These are phyloP conservation scores for Sphinx pinastri DNA, from an alignment of 2,888 invertebrate species.

Conservation along the genomic window DNA sequence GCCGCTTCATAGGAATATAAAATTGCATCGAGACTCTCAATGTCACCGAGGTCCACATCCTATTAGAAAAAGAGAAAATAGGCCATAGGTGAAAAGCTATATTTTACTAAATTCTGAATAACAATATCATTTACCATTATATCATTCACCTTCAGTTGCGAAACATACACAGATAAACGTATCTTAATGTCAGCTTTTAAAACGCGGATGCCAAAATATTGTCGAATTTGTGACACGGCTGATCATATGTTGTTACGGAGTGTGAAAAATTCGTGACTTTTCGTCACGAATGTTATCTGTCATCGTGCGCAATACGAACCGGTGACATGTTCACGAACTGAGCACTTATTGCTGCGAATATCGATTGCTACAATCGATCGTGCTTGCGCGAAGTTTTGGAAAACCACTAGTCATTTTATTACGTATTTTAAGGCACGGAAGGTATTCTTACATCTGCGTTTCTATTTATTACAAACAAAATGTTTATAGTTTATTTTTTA, in stretches of 20 bases:
- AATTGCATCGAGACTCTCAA: not conserved
- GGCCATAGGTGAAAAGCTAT: not conserved
- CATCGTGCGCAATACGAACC: slow-evolving; percentile 35
- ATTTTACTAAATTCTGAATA: no score
- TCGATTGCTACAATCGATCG: slow-evolving; percentile 25
- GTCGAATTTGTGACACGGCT: slow-evolving; percentile 19
- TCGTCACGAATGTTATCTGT: slow-evolving; percentile 51
- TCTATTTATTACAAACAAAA: not conserved
- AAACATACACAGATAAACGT: not conserved
- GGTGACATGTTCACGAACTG: slow-evolving; percentile 33
- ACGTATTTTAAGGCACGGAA: not conserved
- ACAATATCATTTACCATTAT: no score
- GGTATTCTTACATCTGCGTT: slow-evolving; percentile 2
- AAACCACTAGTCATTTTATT: slow-evolving; percentile 6
- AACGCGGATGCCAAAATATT: slow-evolving; percentile 5
- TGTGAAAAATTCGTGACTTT: slow-evolving; percentile 59
- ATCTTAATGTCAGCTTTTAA: not conserved
- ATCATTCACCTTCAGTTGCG: not conserved
- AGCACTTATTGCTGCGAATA: slow-evolving; percentile 34
- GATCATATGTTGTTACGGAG: slow-evolving; percentile 26
- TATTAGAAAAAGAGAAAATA: not conserved
- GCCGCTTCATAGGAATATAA: not conserved
- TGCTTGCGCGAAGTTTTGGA: slow-evolving; percentile 10
- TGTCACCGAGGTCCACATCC: not conserved
- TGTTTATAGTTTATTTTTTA: not conserved